Evolutionary conservation across 2,888 invertebrate genomes (phyloP).

Genomic region (Hydrotaea diabolus): DNA sequence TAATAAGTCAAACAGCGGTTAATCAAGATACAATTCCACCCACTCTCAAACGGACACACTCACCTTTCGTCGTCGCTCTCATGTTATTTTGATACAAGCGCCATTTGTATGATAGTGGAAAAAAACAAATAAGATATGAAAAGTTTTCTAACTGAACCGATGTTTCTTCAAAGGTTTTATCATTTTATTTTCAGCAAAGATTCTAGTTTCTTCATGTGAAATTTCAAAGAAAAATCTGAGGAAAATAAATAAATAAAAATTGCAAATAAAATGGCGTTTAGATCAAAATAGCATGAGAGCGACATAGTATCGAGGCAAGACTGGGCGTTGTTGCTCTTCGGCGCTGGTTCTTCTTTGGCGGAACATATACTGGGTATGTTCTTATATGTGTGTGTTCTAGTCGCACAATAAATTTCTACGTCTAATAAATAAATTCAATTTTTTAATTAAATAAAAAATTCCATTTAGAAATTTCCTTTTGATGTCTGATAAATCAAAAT

Average conservation of each 20-base stretch:
- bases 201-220: no score
- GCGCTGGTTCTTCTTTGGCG: not conserved
- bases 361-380: not conserved
- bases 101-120: no score
- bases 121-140: no score
- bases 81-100: no score
- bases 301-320: not conserved
- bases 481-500: slow-evolving; percentile 34
- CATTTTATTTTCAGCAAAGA: no score
- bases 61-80: no score
- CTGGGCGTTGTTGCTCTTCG: not conserved
- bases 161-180: no score
- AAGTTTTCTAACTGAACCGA: no score
- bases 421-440: slow-evolving; percentile 46
- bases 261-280: no score
- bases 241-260: no score
- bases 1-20: slow-evolving; percentile 41
- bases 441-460: slow-evolving; percentile 44
- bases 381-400: not conserved
- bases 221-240: no score
- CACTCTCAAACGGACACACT: not conserved
- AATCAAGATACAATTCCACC: slow-evolving; percentile 40
- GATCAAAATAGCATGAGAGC: not conserved
- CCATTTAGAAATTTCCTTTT: slow-evolving; percentile 40
- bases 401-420: slow-evolving; percentile 30